Base-by-base conservation (phyloP, 2,113 vertebrate genomes). In the Platichthys flesus region DNA sequence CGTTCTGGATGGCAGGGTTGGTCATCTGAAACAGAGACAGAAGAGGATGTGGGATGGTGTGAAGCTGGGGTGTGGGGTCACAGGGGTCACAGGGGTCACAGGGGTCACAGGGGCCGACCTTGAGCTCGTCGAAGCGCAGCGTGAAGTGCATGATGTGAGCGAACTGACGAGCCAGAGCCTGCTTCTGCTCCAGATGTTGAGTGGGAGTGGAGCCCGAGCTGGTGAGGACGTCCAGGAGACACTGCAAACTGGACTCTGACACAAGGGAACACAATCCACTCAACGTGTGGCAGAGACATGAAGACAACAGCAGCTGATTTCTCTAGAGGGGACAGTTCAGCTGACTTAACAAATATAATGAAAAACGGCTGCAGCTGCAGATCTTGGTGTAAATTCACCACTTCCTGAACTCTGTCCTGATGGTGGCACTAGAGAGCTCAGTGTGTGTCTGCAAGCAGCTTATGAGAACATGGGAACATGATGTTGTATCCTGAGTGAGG, bases 1-100 rank as follows among this genome's bases (percentile, higher is more conserved):
- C 98, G 28, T 99, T 99, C 94, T 99, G 97, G 94, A 99, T 99
- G 86, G 98, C 98, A 3, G 98, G 98, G 91, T 98, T 99, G 62
- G 97, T 99, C 98, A 99, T 99, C 98, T 99, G 79, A 2, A 67
- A 45, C 1, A 12, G 1, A 31, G 28, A 40, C 14, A 70, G 4
- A 20, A 42, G 14, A 61, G 54, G 47, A 47, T 18, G 45, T 35
- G 12, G 12, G 4, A 26, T 16, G 26, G 21, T 24, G 23, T 21
- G 28, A 16, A 13, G 55, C 26, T 9, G 23, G 55, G 12, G 55
- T 24, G 12, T 15, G 57, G 18, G 20, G 16, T 26, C 23, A 23
- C 23, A 7, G 2, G 4, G 26, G 26, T 28, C 3, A 4, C 3
- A 4, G 26, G n/a, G 2, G 12, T 20, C 24, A 24, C 24, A 12